phyloP scores from a whole-genome alignment of 2,113 vertebrate species.

The Nettapus auritus region DNA sequence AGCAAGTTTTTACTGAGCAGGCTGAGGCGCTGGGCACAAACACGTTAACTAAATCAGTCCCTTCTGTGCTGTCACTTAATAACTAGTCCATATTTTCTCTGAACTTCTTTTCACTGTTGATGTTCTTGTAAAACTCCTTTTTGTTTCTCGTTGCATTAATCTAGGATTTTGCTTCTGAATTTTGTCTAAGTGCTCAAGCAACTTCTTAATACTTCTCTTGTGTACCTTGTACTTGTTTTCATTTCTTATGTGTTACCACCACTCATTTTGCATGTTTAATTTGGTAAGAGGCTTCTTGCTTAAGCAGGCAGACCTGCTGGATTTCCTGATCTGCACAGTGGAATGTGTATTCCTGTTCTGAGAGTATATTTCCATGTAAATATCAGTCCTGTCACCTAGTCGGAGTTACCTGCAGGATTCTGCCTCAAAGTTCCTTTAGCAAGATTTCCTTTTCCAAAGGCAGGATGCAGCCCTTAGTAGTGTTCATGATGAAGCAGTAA shows the following conservation, averaged over 20 bases:
- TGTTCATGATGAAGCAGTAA: background rate
- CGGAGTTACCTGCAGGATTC: background rate
- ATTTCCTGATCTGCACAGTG: background rate
- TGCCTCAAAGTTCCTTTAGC: background rate
- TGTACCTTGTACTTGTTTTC: background rate
- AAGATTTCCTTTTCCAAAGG: background rate
- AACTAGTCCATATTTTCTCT: background rate
- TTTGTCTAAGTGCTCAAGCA: background rate
- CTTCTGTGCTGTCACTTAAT: background rate
- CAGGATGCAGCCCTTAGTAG: background rate
- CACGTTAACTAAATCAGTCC: background rate
- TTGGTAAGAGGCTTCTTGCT: background rate
- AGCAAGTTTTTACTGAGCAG: background rate
- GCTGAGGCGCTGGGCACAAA: background rate
- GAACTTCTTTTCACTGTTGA: background rate
- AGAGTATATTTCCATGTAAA: background rate
- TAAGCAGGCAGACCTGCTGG: background rate
- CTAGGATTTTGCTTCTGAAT: background rate
- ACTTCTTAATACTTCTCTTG: background rate
- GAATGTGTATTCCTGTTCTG: background rate
- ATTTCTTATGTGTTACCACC: background rate
- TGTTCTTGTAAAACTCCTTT: background rate
- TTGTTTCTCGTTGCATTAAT: background rate
- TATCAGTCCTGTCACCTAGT: background rate
- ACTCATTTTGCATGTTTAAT: background rate